Percentiles rank a stretch among this genome's conserved stretches.
Conservation (phyloP, 2,797 vertebrate species). For the Acipenser oxyrinchus region DNA sequence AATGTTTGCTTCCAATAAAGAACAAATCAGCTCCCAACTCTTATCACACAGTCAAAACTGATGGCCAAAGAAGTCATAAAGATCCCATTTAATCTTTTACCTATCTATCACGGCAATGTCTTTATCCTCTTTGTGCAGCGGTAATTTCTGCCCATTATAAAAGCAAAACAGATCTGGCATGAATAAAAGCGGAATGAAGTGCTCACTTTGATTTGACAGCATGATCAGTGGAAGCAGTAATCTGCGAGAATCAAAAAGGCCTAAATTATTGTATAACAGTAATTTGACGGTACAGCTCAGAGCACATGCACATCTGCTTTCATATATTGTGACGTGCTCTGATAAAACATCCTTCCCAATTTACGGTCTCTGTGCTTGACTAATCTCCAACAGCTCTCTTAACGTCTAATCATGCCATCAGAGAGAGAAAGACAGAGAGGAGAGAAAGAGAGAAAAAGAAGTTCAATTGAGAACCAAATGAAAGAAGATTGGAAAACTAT, state of each 20-base stretch:
- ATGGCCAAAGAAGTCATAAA: slow-evolving; percentile 86
- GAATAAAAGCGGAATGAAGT: slow-evolving; percentile 85
- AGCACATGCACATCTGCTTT: slow-evolving; percentile 72
- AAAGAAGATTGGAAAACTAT: slow-evolving; percentile 72
- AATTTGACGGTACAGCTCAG: slow-evolving; percentile 80
- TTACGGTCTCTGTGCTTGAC: slow-evolving; percentile 83
- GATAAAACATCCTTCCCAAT: slow-evolving; percentile 95
- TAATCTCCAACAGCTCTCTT: slow-evolving; percentile 72
- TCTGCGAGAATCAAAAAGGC: slow-evolving; percentile 73
- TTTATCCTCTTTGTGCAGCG: slow-evolving; percentile 72
- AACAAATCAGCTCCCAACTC: slow-evolving; percentile 76
- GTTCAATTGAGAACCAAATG: slow-evolving; percentile 68
- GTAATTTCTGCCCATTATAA: slow-evolving; percentile 92
- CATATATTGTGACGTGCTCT: slow-evolving; percentile 73
- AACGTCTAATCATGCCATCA: slow-evolving; percentile 89
- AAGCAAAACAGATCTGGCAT: slow-evolving; percentile 89
- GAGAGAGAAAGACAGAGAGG: slow-evolving; percentile 33
- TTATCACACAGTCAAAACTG: slow-evolving; percentile 80
- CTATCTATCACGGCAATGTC: slow-evolving; percentile 81
- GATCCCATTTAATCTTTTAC: slow-evolving; percentile 85
- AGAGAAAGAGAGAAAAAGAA: slow-evolving; percentile 42
- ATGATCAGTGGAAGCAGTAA: slow-evolving; percentile 78
- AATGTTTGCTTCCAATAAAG: slow-evolving; percentile 80
- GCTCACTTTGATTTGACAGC: slow-evolving; percentile 80
- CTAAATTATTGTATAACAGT: slow-evolving; percentile 80